Percentiles rank a stretch among this genome's conserved stretches.
These are phyloP conservation scores for Myanophis thanlyinensis DNA, from an alignment of 2,113 vertebrate genomes.

Conservation along the genomic window DNA sequence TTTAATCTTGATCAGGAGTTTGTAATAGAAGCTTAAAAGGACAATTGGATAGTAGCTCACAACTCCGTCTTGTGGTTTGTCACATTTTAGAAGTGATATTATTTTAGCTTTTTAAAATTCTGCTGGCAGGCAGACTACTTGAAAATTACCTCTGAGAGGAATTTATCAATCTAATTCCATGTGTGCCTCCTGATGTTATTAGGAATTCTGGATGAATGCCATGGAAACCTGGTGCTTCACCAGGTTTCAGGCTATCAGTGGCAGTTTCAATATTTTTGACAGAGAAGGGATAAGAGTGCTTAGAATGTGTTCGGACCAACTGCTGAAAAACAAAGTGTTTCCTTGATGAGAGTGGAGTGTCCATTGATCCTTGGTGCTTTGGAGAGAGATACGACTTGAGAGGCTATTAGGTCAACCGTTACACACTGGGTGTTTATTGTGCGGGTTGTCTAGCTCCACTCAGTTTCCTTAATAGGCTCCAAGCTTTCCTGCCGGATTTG, in stretches of 20 bases:
- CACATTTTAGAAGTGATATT: neutral
- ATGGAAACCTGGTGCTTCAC: neutral
- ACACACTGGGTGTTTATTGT: neutral
- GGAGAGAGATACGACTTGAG: neutral
- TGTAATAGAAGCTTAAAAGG: neutral
- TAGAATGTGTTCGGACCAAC: neutral
- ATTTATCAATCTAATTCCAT: neutral
- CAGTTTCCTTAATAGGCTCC: neutral
- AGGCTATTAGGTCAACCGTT: neutral
- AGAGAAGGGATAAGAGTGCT: neutral
- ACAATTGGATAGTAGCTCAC: neutral
- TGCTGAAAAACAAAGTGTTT: neutral
- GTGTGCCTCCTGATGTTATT: neutral
- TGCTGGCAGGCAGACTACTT: neutral
- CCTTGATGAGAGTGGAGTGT: neutral
- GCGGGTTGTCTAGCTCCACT: neutral
- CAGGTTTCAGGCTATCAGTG: neutral
- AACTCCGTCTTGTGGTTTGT: neutral
- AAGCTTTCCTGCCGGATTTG: neutral
- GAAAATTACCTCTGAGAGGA: neutral
- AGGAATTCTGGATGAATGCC: neutral
- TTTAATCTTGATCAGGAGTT: neutral
- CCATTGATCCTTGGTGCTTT: neutral
- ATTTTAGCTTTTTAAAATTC: neutral
- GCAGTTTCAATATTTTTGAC: neutral